These are phyloP conservation scores for Lagopus leucura DNA, from an alignment of 2,113 vertebrate species.

Conservation along the genomic window DNA sequence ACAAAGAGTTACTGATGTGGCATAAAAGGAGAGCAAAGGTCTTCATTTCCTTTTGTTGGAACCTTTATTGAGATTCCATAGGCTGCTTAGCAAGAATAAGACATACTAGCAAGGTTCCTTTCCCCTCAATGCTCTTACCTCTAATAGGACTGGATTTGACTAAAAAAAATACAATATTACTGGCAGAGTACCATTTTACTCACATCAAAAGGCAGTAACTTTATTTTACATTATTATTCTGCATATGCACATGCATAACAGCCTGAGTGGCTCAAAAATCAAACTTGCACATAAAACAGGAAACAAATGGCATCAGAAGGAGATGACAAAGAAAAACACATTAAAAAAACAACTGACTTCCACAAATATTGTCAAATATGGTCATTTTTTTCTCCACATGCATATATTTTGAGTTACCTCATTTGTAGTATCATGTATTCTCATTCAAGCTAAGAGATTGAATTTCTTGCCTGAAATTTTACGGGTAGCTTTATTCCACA, in stretches of 20 bases:
- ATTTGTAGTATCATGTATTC: not conserved
- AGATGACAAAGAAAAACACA: not conserved
- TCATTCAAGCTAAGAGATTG: not conserved
- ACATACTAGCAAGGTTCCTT: not conserved
- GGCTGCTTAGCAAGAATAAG: not conserved
- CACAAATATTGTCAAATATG: not conserved
- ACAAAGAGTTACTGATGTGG: not conserved
- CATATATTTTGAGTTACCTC: not conserved
- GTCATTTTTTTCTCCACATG: not conserved
- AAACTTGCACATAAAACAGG: not conserved
- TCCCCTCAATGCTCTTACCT: not conserved
- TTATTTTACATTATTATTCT: not conserved
- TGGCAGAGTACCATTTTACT: not conserved
- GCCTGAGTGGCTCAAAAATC: conserved; percentile 28
- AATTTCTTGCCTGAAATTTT: not conserved
- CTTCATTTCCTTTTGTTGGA: not conserved
- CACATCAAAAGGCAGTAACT: not conserved
- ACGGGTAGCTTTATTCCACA: not conserved
- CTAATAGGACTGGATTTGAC: not conserved
- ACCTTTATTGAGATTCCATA: not conserved
- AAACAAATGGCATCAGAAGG: conserved; percentile 32
- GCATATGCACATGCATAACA: not conserved
- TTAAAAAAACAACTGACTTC: conserved; percentile 14
- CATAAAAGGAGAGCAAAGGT: not conserved
- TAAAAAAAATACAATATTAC: not conserved